Conservation (phyloP, 2,888 invertebrate genomes). For the Panopea generosa region DNA sequence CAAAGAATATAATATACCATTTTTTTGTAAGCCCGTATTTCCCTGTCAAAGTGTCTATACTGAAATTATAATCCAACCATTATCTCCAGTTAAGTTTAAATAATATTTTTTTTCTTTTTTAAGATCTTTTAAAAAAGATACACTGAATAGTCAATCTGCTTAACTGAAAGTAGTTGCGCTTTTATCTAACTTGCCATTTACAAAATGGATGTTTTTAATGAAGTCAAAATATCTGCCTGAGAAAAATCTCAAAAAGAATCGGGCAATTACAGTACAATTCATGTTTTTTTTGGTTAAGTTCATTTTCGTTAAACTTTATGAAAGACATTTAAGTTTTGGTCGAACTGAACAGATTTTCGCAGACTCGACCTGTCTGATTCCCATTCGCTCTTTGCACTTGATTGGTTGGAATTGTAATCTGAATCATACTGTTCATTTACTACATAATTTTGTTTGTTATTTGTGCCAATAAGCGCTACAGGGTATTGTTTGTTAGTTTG, state of each 20-base stretch:
- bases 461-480: conserved; percentile 37
- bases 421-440: conserved; percentile 50
- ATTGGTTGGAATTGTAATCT: conserved; percentile 40
- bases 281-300: no score
- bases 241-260: no score
- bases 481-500: conserved; percentile 40
- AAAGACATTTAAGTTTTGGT: conserved; percentile 1
- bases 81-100: neutral
- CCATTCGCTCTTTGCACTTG: conserved; percentile 30
- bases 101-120: conserved; percentile 1
- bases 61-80: conserved; percentile 30
- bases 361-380: neutral
- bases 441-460: conserved; percentile 24
- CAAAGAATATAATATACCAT: conserved; percentile 25
- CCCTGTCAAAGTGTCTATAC: conserved; percentile 41
- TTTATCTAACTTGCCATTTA: no score
- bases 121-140: no score
- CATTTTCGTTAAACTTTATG: no score
- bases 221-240: no score
- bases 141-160: no score
- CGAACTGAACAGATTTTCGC: conserved; percentile 54
- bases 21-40: conserved; percentile 44
- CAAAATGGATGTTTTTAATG: no score
- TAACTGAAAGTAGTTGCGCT: no score
- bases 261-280: no score